These are phyloP conservation scores for Alosa alosa DNA, from an alignment of 2,113 vertebrate species.

Conservation along the genomic window DNA sequence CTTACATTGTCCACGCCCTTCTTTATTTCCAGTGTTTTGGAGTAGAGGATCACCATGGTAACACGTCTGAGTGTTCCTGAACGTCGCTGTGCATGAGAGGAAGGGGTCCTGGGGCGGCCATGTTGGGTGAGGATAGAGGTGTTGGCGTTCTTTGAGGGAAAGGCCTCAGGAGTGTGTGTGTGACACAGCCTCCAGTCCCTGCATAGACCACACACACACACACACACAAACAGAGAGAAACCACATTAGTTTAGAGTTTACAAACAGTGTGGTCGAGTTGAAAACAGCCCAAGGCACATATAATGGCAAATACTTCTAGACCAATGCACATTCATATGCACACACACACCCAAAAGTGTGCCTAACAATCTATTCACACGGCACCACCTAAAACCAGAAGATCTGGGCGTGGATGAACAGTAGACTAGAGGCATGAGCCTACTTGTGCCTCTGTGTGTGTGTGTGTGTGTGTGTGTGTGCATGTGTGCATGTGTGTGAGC, in stretches of 20 bases:
- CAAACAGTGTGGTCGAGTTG: too few relatives aligned
- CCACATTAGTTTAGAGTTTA: too few relatives aligned
- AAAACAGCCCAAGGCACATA: too few relatives aligned
- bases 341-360: background rate
- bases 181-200: conserved; percentile 13
- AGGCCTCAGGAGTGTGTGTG: conserved; percentile 47
- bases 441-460: background rate
- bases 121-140: conserved; percentile 44
- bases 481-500: background rate
- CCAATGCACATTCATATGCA: background rate
- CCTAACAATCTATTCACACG: background rate
- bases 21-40: conserved; percentile 81
- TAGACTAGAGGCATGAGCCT: background rate
- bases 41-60: conserved; percentile 87
- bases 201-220: too few relatives aligned
- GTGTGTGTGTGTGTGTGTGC: background rate
- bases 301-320: too few relatives aligned
- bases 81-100: conserved; percentile 51
- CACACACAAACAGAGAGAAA: background rate
- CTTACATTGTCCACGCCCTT: conserved; percentile 79
- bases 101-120: conserved; percentile 10
- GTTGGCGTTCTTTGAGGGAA: background rate
- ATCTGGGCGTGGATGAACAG: background rate
- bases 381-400: background rate
- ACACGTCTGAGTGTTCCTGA: conserved; percentile 53